Evolutionary conservation across 2,113 vertebrate species (phyloP), one percentile per base, ranked within the genome.

Genomic region (Laticauda colubrina): DNA sequence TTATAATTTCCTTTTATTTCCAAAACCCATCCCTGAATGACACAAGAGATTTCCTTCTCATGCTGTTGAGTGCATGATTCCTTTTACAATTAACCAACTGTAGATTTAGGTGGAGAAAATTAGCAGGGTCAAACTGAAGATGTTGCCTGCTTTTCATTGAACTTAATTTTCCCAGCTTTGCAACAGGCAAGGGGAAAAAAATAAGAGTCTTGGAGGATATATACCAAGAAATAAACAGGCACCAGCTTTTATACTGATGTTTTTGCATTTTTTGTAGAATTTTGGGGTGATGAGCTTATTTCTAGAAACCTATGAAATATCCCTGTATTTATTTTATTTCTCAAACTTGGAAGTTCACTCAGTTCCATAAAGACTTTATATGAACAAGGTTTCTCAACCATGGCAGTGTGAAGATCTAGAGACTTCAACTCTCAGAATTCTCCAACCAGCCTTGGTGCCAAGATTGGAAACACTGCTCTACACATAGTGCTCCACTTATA

Each of bases 1-100:
- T 93, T 91, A 92, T 55, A 86, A 89, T 39, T 92, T 87, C 1
- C n/a, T 91, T 89, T 92, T 51, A 93, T 57, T 93, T 94, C 81
- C 88, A 51, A 59, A 89, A 54, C n/a, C 69, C 0, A 1, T 85
- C 24, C 55, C 90, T 34, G n/a, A 29, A 0, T 86, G 90, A 90
- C 21, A 88, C 21, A 0, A 92, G 59, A 1, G 9, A 91, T 87
- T 87, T 90, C 57, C 56, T 91, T 57, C 56, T 14, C 93, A 88
- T 18, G 29, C 10, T 92, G 81, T 21, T 48, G 51, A 15, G n/a
- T 7, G 48, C 29, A 75, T 59, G n/a, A 85, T 45, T 59, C 43
- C 26, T 85, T 59, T 57, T 34, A 88, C 12, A 88, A 48, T 48
- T 18, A n/a, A 29, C 54, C 23, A 89, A 53, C 61, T 23, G 61